Conservation (phyloP, 2,113 vertebrate species). For the Nettapus auritus region DNA sequence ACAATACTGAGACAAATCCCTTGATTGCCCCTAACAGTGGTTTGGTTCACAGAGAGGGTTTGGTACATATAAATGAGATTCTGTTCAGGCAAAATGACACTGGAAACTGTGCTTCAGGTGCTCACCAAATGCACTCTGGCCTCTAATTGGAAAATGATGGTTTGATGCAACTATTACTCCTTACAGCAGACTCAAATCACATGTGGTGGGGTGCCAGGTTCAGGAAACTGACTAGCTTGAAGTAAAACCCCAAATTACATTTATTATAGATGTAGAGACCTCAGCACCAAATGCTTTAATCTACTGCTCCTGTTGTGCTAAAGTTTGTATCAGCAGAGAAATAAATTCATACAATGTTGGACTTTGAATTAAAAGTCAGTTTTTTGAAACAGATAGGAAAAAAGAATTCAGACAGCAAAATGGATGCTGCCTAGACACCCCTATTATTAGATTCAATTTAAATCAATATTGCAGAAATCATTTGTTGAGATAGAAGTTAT, state of each 20-base stretch:
- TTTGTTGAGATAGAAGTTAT: background rate
- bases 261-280: background rate
- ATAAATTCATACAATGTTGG: background rate
- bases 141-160: background rate
- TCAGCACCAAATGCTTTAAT: background rate
- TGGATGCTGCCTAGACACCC: background rate
- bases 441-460: background rate
- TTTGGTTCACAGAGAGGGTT: background rate
- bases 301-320: background rate
- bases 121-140: background rate
- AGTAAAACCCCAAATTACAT: background rate
- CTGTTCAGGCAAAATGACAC: background rate
- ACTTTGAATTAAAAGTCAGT: background rate
- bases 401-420: background rate
- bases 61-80: background rate
- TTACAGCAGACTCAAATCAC: background rate
- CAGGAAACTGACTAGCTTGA: background rate
- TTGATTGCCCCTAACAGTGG: background rate
- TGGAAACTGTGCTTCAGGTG: conserved; percentile 4
- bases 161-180: background rate
- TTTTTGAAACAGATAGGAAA: background rate
- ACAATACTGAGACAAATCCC: background rate
- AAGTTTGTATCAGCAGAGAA: background rate
- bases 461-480: background rate
- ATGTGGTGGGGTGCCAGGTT: background rate